Conservation (phyloP, 2,797 vertebrate species). For the Microcaecilia unicolor region DNA sequence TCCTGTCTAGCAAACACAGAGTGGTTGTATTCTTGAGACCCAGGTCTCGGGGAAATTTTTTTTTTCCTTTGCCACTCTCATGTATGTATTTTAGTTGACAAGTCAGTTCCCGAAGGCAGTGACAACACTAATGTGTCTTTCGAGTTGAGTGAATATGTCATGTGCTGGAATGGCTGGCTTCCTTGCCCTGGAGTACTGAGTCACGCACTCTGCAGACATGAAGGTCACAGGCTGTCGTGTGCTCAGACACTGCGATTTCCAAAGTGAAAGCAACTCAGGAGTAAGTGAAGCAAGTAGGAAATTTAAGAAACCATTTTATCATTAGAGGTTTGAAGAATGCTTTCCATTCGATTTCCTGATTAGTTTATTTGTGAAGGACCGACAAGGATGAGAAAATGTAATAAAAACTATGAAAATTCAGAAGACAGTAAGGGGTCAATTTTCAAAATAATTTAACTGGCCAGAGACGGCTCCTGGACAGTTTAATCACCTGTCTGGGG, state of each 20-base stretch:
- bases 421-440: no score
- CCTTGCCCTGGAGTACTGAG: conserved; percentile 22
- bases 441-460: no score
- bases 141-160: no score
- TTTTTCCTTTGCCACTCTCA: not conserved
- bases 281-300: conserved; percentile 31
- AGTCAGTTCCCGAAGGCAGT: conserved; percentile 10
- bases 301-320: conserved; percentile 25
- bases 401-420: no score
- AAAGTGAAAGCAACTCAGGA: not conserved
- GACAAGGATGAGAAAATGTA: no score
- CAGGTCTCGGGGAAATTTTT: not conserved
- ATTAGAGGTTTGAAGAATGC: no score
- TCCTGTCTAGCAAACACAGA: conserved; percentile 20
- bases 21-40: conserved; percentile 3
- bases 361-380: no score
- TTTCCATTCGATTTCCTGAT: no score
- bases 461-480: no score
- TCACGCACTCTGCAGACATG: no score
- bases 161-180: conserved; percentile 9
- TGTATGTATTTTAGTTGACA: conserved; percentile 1
- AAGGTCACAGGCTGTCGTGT: no score
- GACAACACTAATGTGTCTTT: conserved; percentile 2
- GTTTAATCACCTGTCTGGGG: not conserved
- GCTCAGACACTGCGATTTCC: conserved; percentile 13